Base-by-base conservation (phyloP, 2,113 vertebrate genomes). In the Heterocephalus glaber region DNA sequence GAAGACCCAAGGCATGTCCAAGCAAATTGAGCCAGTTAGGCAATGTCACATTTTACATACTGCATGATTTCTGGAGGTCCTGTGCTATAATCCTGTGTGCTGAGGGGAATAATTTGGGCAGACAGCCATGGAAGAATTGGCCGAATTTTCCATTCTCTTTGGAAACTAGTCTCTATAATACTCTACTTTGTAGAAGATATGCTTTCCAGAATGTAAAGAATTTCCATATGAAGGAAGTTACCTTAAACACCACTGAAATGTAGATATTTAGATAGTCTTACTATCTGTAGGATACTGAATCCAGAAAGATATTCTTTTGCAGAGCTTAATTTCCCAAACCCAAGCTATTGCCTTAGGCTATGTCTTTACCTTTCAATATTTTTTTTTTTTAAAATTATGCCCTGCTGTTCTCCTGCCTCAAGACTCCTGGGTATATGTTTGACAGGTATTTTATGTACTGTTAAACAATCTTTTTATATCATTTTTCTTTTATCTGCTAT, bases 401-500 rank as follows among this genome's bases (percentile, higher is more conserved):
- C 41, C 28, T 70, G 3, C 35, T 85, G 4, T 79, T 11, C 30
- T 70, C 30, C 41, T 86, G 44, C 22, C 2, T 76, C 49, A 93
- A 44, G 87, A 86, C 92, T 20, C 58, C 52, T 60, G 66, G 26
- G 33, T 83, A 8, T 26, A 24, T 83, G 38, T 93, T 90, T 89
- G 49, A 84, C 52, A 44, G 33, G 5, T 86, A 52, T 54, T 95
- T 92, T 92, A 66, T 86, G 16, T 92, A 79, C 85, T 56, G 17
- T 72, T 94, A 91, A 96, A 90, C 86, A 95, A 91, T 95, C 22
- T 49, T 82, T 97, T 96, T 77, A 41, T 86, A 65, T 12, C 47
- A 82, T 93, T 90, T 97, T 49, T 16, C 70, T 96, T 86, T 89
- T 89, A 87, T 94, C 86, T 97, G 58, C 61, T 86, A 9, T n/a